Conservation (phyloP, 1,140 invertebrate genomes). For the Listronotus oregonensis region DNA sequence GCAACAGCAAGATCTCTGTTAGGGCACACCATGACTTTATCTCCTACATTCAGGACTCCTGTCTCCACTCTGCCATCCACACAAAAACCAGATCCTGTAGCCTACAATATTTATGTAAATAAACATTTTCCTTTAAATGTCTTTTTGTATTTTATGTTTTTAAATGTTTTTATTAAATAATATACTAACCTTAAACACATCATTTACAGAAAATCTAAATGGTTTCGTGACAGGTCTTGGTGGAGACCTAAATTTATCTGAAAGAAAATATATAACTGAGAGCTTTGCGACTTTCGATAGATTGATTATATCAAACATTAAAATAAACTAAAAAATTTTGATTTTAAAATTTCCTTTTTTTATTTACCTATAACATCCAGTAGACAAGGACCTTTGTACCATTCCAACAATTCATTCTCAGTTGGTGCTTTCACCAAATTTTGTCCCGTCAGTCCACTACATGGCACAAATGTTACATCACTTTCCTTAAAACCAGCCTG, state of each 20-base stretch:
- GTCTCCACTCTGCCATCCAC: constrained; percentile 90
- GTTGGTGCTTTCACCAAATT: constrained; percentile 79
- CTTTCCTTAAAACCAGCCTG: constrained; percentile 92
- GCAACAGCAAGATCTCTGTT: constrained; percentile 77
- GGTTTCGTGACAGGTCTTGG: constrained; percentile 85
- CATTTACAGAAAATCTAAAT: constrained; percentile 89
- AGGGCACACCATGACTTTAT: constrained; percentile 89
- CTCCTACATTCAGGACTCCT: constrained; percentile 81
- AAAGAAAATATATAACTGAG: constrained; percentile 32
- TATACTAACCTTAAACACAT: constrained; percentile 80
- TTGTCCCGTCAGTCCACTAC: constrained; percentile 92
- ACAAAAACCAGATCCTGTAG: constrained; percentile 84
- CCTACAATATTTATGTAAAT: constrained; percentile 52
- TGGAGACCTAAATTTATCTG: constrained; percentile 82
- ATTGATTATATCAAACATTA: no score
- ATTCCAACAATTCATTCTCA: constrained; percentile 70
- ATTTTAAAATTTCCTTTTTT: no score
- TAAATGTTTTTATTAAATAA: constrained; percentile 3
- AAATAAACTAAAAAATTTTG: no score
- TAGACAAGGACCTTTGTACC: constrained; percentile 86
- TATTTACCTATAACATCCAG: constrained; percentile 78
- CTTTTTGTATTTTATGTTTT: no score
- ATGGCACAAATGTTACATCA: constrained; percentile 91
- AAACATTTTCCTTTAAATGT: no score
- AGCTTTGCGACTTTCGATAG: no score